A percentile compares a stretch with the other conserved stretches of the same genome.
Evolutionary conservation across 2,888 invertebrate species (phyloP).

Genomic region (Acrobasis consociella): DNA sequence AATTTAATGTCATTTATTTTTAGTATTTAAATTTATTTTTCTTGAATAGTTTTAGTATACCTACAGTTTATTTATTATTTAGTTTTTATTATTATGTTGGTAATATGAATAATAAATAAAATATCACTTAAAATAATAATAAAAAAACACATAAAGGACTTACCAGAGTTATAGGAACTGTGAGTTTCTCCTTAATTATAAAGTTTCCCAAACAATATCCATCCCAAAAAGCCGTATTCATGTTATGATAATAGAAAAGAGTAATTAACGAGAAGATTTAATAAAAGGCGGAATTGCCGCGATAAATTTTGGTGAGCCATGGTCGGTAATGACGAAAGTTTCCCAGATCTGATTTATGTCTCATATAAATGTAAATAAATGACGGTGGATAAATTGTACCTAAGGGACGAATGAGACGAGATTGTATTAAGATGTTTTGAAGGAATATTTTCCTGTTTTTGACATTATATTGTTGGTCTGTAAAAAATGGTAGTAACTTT

Average conservation of each 20-base stretch:
- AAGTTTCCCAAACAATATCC: slow-evolving; percentile 2
- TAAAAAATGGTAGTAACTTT: not conserved
- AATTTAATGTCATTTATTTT: too few relatives aligned
- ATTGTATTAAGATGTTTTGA: slow-evolving; percentile 1
- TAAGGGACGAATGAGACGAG: not conserved
- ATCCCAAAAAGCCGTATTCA: slow-evolving; percentile 5
- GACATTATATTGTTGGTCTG: too few relatives aligned
- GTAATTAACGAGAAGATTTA: slow-evolving; percentile 24
- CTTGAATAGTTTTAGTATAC: too few relatives aligned
- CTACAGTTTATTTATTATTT: too few relatives aligned
- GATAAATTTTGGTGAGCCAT: slow-evolving; percentile 17
- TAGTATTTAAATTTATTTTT: too few relatives aligned
- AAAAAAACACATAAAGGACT: too few relatives aligned
- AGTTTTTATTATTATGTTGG: too few relatives aligned
- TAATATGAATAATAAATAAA: too few relatives aligned
- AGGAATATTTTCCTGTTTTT: not conserved
- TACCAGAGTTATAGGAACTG: too few relatives aligned
- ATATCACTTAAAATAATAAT: too few relatives aligned
- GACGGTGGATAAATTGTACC: not conserved
- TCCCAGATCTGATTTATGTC: slow-evolving; percentile 14
- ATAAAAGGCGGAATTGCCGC: slow-evolving; percentile 25
- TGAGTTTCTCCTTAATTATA: slow-evolving; percentile 6
- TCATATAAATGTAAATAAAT: slow-evolving; percentile 20
- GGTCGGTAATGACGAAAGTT: slow-evolving; percentile 20
- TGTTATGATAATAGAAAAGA: slow-evolving; percentile 22